Conservation (phyloP, 2,888 invertebrate species). For the Hypolimnas misippus region DNA sequence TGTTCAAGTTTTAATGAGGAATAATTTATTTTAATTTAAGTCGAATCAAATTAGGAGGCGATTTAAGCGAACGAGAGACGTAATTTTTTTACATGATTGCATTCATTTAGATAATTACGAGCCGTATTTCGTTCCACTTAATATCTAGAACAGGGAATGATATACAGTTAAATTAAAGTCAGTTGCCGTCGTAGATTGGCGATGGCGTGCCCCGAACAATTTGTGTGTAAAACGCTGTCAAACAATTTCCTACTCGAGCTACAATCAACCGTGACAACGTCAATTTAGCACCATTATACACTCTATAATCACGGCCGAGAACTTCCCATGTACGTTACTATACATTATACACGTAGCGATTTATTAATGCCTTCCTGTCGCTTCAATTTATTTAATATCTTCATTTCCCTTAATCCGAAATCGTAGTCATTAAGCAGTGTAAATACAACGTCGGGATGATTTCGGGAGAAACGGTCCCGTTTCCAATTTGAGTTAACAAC, state of each 20-base stretch:
- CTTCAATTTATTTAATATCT: constrained; percentile 26
- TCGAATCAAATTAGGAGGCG: neutral
- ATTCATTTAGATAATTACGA: neutral
- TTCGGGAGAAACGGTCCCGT: constrained; percentile 13
- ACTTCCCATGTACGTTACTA: constrained; percentile 5
- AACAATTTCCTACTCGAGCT: constrained; percentile 14
- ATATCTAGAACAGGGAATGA: neutral
- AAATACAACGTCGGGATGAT: constrained; percentile 10
- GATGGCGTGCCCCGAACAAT: constrained; percentile 15
- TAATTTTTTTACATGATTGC: neutral
- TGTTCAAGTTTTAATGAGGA: neutral
- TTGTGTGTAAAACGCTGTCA: constrained; percentile 17
- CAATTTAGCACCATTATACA: constrained; percentile 18
- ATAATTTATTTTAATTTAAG: constrained; percentile 5
- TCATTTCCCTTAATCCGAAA: constrained; percentile 27
- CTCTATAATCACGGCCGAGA: constrained; percentile 3
- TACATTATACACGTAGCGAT: constrained; percentile 15
- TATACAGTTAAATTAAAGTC: neutral
- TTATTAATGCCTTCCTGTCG: constrained; percentile 17
- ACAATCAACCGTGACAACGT: constrained; percentile 15
- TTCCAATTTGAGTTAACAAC: constrained; percentile 22
- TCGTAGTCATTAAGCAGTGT: constrained; percentile 17
- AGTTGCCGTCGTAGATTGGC: neutral
- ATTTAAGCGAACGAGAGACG: constrained; percentile 2
- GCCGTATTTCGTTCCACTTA: neutral